Conservation (phyloP, 2,888 invertebrate species). For the Drosophila lutescens region DNA sequence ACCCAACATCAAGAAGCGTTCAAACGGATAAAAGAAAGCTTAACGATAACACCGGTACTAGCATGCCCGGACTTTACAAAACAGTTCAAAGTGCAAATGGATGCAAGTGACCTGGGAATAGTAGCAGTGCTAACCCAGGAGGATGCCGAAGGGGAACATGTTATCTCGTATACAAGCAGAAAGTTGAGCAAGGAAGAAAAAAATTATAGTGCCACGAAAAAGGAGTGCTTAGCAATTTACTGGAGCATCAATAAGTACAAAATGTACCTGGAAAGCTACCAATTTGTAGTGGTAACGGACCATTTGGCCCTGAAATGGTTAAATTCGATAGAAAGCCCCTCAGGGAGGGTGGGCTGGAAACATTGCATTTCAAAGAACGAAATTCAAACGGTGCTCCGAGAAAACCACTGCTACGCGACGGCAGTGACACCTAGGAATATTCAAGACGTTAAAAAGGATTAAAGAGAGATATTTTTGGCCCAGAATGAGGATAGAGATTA, state of each 20-base stretch:
- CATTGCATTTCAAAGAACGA: neutral
- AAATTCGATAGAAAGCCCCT: neutral
- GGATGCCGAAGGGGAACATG: neutral
- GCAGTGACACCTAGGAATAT: neutral
- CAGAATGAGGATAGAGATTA: too few relatives aligned
- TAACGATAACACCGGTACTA: constrained; percentile 1
- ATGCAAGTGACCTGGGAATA: neutral
- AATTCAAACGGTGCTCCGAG: neutral
- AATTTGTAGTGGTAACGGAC: neutral
- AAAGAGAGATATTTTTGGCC: too few relatives aligned
- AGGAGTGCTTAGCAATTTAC: neutral
- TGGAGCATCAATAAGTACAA: neutral
- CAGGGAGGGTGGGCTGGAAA: neutral
- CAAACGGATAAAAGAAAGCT: neutral
- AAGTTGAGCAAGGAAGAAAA: neutral
- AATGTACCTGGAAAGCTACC: neutral
- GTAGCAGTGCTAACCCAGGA: neutral
- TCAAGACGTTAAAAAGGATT: neutral
- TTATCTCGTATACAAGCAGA: neutral
- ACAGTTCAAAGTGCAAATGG: neutral
- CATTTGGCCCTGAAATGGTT: neutral
- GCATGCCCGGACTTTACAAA: neutral
- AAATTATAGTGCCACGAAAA: neutral
- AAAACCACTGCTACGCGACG: neutral
- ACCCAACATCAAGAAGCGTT: neutral